Percentiles rank a stretch among this genome's conserved stretches.
phyloP scores from a whole-genome alignment of 2,113 vertebrate genomes.

The Cynopterus brachyotis region DNA sequence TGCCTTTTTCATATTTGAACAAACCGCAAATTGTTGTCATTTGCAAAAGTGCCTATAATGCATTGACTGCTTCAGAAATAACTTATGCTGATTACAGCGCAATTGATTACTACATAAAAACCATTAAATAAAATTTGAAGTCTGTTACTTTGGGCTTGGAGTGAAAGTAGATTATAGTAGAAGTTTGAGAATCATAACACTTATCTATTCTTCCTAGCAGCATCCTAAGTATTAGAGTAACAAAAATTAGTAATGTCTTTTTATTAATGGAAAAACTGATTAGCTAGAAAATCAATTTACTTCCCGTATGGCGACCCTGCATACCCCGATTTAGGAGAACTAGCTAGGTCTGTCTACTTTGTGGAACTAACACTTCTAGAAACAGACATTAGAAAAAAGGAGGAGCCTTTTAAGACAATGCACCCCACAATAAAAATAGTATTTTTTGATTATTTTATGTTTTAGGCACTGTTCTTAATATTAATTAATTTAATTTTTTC shows the following conservation, averaged over 20 bases:
- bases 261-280: background rate
- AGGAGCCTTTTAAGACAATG: background rate
- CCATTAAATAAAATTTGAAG: background rate
- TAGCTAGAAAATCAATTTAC: background rate
- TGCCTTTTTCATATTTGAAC: background rate
- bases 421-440: background rate
- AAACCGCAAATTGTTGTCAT: background rate
- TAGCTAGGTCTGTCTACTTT: background rate
- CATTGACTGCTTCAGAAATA: conserved; percentile 13
- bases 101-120: background rate
- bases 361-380: background rate
- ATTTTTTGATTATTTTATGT: background rate
- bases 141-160: background rate
- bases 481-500: background rate
- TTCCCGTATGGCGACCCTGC: background rate
- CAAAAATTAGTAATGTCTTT: background rate
- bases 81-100: background rate
- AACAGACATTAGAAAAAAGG: background rate
- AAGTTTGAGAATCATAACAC: background rate
- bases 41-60: background rate
- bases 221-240: background rate
- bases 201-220: background rate
- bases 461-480: background rate
- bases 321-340: background rate
- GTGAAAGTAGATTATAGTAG: background rate